Evolutionary conservation across 23 tunicate species (phyloP).

Genomic region (Ciona savignyi): DNA sequence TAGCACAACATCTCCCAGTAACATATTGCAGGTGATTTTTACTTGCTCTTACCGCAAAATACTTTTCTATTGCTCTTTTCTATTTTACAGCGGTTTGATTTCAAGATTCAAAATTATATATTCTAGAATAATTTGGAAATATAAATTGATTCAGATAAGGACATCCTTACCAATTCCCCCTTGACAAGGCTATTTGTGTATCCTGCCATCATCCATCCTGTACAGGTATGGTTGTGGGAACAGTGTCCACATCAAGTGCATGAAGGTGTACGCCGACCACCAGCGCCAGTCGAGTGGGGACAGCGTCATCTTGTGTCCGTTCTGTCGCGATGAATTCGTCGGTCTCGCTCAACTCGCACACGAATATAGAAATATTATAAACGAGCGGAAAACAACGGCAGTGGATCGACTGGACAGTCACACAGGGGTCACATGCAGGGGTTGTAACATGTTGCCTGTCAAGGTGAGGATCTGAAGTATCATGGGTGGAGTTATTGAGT

Average conservation of each 20-base stretch:
- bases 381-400: constrained; percentile 8
- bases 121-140: too few species aligned
- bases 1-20: constrained; percentile 49
- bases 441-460: constrained; percentile 66
- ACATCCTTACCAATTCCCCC: too few species aligned
- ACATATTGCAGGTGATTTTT: constrained; percentile 85
- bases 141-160: too few species aligned
- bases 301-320: constrained; percentile 56
- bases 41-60: too few species aligned
- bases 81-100: too few species aligned
- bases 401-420: constrained; percentile 33
- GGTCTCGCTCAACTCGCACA: constrained; percentile 12
- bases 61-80: too few species aligned
- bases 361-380: constrained; percentile 51
- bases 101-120: too few species aligned
- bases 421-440: constrained; percentile 28
- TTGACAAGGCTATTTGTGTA: too few species aligned
- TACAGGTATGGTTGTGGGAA: constrained; percentile 87
- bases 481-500: too few species aligned
- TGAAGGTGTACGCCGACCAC: constrained; percentile 96
- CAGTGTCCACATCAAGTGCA: constrained; percentile 91
- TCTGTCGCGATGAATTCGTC: constrained; percentile 81
- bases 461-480: constrained; percentile 49
- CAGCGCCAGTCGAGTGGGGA: constrained; percentile 45
- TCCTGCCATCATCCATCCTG: too few species aligned